These are phyloP conservation scores for Wasmannia auropunctata DNA, from an alignment of 1,140 invertebrate genomes.

Conservation along the genomic window DNA sequence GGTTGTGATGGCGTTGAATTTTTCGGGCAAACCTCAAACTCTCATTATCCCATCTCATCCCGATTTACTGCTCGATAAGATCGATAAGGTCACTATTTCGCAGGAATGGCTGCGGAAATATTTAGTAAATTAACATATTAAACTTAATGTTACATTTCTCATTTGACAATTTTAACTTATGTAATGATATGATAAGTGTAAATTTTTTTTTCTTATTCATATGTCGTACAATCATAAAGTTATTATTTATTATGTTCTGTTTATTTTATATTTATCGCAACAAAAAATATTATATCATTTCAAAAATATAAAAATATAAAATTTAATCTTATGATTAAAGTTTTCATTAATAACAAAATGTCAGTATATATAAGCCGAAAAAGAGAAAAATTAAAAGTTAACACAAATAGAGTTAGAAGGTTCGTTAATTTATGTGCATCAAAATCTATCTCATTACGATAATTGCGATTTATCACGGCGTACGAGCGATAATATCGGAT, in stretches of 20 bases:
- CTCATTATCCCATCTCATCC: conserved; percentile 15
- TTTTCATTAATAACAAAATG: not conserved
- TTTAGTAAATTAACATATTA: not conserved
- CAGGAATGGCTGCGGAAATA: not conserved
- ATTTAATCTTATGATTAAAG: not conserved
- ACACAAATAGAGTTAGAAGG: not conserved
- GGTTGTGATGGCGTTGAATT: conserved; percentile 19
- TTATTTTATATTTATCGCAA: not conserved
- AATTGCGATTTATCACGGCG: conserved; percentile 19
- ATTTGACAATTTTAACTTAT: not conserved
- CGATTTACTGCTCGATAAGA: not conserved
- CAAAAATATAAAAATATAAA: not conserved
- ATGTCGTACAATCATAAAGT: not conserved
- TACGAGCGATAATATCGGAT: conserved; percentile 6
- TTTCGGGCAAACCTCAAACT: conserved; percentile 19
- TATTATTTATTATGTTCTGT: not conserved
- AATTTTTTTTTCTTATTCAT: not conserved
- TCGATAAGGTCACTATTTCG: not conserved
- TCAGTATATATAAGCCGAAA: not conserved
- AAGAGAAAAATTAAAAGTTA: not conserved
- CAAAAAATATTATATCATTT: not conserved
- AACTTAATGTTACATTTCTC: no score
- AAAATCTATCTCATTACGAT: not conserved
- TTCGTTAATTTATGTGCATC: not conserved
- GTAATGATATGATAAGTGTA: not conserved